These are phyloP conservation scores for Lasiurus cinereus DNA, from an alignment of 2,113 vertebrate genomes.

Conservation along the genomic window DNA sequence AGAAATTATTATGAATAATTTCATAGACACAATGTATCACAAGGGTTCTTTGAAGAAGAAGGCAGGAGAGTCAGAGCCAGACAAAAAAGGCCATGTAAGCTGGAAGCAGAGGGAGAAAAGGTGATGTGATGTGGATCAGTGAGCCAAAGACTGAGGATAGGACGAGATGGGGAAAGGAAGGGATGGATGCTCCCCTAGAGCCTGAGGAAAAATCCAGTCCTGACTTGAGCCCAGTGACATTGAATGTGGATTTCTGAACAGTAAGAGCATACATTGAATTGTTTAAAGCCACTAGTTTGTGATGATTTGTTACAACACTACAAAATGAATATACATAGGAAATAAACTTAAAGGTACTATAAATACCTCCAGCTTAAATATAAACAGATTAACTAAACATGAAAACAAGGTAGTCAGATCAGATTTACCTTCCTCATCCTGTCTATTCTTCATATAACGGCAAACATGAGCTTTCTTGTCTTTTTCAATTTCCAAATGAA, in stretches of 20 bases:
- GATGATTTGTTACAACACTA: background rate
- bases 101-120: background rate
- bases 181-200: background rate
- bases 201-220: background rate
- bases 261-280: background rate
- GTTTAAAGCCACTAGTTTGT: background rate
- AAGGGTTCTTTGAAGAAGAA: background rate
- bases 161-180: background rate
- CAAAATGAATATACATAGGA: background rate
- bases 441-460: slow-evolving; percentile 23
- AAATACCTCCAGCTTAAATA: background rate
- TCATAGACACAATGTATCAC: background rate
- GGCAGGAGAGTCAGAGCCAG: background rate
- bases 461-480: slow-evolving; percentile 16
- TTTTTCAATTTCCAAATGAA: slow-evolving; percentile 51
- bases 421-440: background rate
- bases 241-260: background rate
- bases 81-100: background rate
- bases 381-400: background rate
- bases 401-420: background rate
- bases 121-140: rapidly evolving
- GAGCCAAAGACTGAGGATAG: background rate
- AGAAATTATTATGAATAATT: background rate
- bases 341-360: background rate
- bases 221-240: background rate